These are phyloP conservation scores for Leptocoma aspasia DNA, from an alignment of 2,113 vertebrate genomes.

Conservation along the genomic window DNA sequence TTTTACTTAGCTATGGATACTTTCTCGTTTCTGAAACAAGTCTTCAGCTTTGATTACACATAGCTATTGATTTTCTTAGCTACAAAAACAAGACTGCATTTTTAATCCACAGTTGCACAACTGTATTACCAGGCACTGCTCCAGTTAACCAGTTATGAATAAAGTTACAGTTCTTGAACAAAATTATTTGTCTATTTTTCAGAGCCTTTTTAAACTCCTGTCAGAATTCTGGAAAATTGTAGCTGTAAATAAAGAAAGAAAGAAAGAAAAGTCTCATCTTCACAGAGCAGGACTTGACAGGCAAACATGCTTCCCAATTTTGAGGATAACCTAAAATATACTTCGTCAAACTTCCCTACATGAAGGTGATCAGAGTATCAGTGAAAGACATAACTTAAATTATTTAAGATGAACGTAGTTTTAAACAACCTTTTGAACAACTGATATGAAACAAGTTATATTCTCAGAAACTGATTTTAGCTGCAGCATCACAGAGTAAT, in stretches of 20 bases:
- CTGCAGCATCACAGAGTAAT: not conserved
- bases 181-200: not conserved
- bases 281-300: not conserved
- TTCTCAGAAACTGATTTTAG: not conserved
- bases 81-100: slow-evolving; percentile 14
- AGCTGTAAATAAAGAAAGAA: not conserved
- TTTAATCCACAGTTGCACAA: slow-evolving; percentile 45
- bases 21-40: slow-evolving; percentile 55
- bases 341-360: not conserved
- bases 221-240: not conserved
- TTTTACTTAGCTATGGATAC: slow-evolving; percentile 41
- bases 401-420: not conserved
- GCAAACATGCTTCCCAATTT: not conserved
- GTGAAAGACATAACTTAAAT: not conserved
- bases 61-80: slow-evolving; percentile 27
- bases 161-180: slow-evolving; percentile 26
- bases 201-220: not conserved
- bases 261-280: not conserved
- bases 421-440: not conserved
- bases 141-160: slow-evolving; percentile 31
- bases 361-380: not conserved
- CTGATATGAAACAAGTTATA: not conserved
- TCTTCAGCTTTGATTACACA: slow-evolving; percentile 44
- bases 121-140: slow-evolving; percentile 8
- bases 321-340: not conserved